A percentile compares a stretch with the other conserved stretches of the same genome.
Evolutionary conservation across 1,140 invertebrate species (phyloP).

Genomic region (Camponotus pennsylvanicus): DNA sequence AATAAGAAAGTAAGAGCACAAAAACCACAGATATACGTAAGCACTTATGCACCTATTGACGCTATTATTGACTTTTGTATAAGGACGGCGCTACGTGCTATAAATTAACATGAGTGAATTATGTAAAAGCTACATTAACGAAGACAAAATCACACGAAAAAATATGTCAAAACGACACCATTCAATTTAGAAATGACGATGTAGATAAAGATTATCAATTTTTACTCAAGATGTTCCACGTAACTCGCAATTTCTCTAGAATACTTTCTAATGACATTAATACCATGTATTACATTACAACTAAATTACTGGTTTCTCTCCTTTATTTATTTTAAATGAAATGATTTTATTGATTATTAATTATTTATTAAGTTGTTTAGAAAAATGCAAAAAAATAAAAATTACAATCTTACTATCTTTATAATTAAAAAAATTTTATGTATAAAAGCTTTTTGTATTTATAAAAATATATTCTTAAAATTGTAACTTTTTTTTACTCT

Average conservation of each 20-base stretch:
- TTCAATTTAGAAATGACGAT: constrained; percentile 27
- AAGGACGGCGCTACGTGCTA: constrained; percentile 23
- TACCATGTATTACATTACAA: background rate
- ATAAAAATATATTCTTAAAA: background rate
- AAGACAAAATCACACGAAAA: constrained; percentile 32
- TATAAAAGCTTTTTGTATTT: background rate
- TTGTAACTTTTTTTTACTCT: background rate
- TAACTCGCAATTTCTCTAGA: constrained; percentile 25
- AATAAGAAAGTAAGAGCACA: constrained; percentile 81
- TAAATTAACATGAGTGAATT: constrained; percentile 45
- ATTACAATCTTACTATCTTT: too few relatives aligned
- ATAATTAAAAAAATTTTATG: background rate
- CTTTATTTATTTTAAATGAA: background rate
- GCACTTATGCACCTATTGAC: constrained; percentile 64
- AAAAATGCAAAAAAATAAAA: background rate
- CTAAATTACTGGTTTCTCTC: background rate
- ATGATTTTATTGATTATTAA: background rate
- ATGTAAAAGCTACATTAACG: constrained; percentile 35
- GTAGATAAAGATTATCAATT: constrained; percentile 37
- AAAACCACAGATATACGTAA: constrained; percentile 64
- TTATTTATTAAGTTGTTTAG: background rate
- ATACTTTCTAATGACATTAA: constrained; percentile 4
- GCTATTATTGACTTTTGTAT: constrained; percentile 39
- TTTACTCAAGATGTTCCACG: background rate
- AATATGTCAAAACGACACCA: constrained; percentile 24